These are phyloP conservation scores for Bedellia somnulentella DNA, from an alignment of 2,888 invertebrate genomes.

Conservation along the genomic window DNA sequence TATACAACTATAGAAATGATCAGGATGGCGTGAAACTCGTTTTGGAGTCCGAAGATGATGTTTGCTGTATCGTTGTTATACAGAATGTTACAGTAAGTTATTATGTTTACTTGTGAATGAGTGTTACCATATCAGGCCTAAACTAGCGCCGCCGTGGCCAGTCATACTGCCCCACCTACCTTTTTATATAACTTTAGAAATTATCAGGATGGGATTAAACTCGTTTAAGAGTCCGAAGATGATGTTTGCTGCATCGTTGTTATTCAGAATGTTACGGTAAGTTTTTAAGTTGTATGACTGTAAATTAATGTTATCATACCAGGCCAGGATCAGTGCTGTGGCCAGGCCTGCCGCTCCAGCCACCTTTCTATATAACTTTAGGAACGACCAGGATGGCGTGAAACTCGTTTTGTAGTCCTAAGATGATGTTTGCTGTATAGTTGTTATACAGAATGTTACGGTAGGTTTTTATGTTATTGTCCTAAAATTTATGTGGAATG, in stretches of 20 bases:
- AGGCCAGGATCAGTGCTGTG: background rate
- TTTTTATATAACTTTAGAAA: slow-evolving; percentile 20
- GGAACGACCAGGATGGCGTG: slow-evolving; percentile 22
- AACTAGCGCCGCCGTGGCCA: background rate
- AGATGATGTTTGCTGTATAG: slow-evolving; percentile 33
- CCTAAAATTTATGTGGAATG: too few relatives aligned
- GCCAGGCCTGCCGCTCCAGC: background rate
- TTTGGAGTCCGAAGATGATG: slow-evolving; percentile 25
- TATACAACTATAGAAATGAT: slow-evolving; percentile 22
- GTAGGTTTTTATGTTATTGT: too few relatives aligned
- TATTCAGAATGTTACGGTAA: slow-evolving; percentile 33
- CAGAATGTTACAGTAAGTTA: slow-evolving; percentile 29
- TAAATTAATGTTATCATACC: slow-evolving; percentile 22
- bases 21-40: slow-evolving; percentile 31
- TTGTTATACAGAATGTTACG: slow-evolving; percentile 34
- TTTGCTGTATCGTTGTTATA: slow-evolving; percentile 36
- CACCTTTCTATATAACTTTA: slow-evolving; percentile 19
- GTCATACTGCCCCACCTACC: background rate
- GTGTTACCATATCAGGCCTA: slow-evolving; percentile 13
- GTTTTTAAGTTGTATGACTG: too few relatives aligned
- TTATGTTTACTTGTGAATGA: too few relatives aligned
- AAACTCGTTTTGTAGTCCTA: slow-evolving; percentile 27
- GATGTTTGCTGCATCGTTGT: slow-evolving; percentile 35
- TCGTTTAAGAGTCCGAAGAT: slow-evolving; percentile 26
- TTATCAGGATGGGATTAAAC: slow-evolving; percentile 27